Conservation (phyloP, 2,113 vertebrate species). For the Nibea coibor region DNA sequence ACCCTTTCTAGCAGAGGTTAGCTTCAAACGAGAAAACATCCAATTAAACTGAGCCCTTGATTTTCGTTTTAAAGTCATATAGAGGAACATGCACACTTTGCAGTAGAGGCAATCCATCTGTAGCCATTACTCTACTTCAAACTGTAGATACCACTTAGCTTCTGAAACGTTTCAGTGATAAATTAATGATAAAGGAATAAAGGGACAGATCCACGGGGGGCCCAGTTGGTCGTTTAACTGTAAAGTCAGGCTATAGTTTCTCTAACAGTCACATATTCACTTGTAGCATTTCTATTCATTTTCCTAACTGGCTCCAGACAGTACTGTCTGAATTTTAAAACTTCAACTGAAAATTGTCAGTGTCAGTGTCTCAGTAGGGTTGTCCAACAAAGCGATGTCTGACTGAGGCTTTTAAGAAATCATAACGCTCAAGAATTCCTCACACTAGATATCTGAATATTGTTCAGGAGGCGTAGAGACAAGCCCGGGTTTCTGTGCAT, state of each 20-base stretch:
- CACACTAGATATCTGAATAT: neutral
- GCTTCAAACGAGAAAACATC: neutral
- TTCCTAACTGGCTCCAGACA: neutral
- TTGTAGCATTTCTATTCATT: neutral
- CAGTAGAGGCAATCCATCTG: neutral
- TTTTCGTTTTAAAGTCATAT: neutral
- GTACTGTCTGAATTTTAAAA: too few relatives aligned
- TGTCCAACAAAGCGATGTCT: conserved; percentile 1
- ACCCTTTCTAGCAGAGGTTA: too few relatives aligned
- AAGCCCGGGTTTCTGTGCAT: neutral
- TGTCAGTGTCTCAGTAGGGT: neutral
- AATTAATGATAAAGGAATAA: neutral
- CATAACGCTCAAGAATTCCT: neutral
- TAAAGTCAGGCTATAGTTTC: neutral
- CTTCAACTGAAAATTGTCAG: too few relatives aligned
- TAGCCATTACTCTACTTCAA: neutral
- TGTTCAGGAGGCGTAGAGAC: neutral
- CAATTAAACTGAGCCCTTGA: neutral
- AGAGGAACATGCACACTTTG: neutral
- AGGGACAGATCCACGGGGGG: neutral
- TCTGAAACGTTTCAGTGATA: neutral
- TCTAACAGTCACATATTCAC: neutral
- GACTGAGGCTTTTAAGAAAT: conserved; percentile 11
- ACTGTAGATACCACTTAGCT: neutral
- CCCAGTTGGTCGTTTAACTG: neutral